A percentile compares a stretch with the other conserved stretches of the same genome.
These are phyloP conservation scores for Podiceps cristatus DNA, from an alignment of 2,113 vertebrate species.

Conservation along the genomic window DNA sequence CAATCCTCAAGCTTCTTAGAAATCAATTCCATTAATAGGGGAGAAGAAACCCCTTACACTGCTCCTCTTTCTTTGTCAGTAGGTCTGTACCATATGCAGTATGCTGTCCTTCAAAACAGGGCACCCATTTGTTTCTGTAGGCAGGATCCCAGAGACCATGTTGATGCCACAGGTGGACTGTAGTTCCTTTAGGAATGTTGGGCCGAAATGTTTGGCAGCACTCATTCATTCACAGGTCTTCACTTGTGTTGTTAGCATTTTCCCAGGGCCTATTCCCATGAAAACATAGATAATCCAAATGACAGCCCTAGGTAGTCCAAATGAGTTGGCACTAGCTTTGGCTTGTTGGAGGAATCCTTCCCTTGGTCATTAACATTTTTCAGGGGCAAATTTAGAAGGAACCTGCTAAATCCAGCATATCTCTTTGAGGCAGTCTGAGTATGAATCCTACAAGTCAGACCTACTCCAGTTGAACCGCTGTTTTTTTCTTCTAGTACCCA, in stretches of 20 bases:
- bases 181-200: fast-evolving
- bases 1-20: neutral
- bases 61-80: neutral
- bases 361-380: neutral
- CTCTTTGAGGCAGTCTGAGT: neutral
- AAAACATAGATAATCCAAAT: neutral
- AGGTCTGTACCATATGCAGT: neutral
- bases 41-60: neutral
- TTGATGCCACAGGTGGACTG: neutral
- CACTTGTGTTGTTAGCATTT: neutral
- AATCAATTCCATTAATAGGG: neutral
- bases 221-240: neutral
- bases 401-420: neutral
- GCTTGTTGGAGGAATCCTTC: neutral
- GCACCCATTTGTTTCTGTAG: neutral
- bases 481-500: neutral
- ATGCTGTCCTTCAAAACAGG: neutral
- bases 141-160: neutral
- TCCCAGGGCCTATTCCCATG: neutral
- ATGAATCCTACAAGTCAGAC: neutral
- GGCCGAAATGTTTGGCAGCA: neutral
- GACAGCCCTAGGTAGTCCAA: neutral
- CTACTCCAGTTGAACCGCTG: neutral
- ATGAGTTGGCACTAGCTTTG: neutral
- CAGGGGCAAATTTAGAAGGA: neutral